These are phyloP conservation scores for Atherix ibis DNA, from an alignment of 2,888 invertebrate genomes.

Conservation along the genomic window DNA sequence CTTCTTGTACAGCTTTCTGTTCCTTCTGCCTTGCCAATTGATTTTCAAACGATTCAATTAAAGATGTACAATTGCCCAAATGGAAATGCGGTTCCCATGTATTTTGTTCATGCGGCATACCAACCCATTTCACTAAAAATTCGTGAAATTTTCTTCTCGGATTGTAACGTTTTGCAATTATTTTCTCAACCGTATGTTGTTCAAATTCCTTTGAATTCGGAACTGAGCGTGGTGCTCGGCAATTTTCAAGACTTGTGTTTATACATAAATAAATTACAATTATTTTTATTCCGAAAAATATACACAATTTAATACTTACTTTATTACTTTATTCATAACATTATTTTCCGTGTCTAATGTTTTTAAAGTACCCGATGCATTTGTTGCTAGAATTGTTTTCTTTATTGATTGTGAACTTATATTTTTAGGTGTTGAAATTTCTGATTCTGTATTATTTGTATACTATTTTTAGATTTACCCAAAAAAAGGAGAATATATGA, in stretches of 20 bases:
- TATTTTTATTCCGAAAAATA: background rate
- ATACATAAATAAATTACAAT: background rate
- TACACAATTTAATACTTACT: slow-evolving; percentile 2
- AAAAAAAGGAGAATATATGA: no score
- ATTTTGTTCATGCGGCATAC: slow-evolving; percentile 62
- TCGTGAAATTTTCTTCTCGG: slow-evolving; percentile 61
- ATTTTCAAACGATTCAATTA: slow-evolving; percentile 66
- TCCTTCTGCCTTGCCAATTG: slow-evolving; percentile 61
- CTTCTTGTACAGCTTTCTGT: slow-evolving; percentile 41
- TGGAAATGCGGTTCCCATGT: slow-evolving; percentile 73
- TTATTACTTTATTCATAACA: slow-evolving; percentile 4
- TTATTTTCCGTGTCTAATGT: no score
- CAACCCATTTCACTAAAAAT: slow-evolving; percentile 76
- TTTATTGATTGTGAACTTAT: no score
- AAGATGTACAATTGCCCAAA: slow-evolving; percentile 57
- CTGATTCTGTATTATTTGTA: no score
- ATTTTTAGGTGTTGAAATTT: no score
- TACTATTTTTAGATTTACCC: no score
- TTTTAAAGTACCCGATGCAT: no score
- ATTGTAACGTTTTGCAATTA: slow-evolving; percentile 69
- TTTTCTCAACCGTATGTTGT: slow-evolving; percentile 67
- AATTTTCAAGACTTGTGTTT: slow-evolving; percentile 15
- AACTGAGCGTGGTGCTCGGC: slow-evolving; percentile 24
- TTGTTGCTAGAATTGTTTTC: no score
- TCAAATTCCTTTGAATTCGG: slow-evolving; percentile 31